Conservation (phyloP, 2,888 invertebrate genomes). For the Hermaeophaga mercurialis region DNA sequence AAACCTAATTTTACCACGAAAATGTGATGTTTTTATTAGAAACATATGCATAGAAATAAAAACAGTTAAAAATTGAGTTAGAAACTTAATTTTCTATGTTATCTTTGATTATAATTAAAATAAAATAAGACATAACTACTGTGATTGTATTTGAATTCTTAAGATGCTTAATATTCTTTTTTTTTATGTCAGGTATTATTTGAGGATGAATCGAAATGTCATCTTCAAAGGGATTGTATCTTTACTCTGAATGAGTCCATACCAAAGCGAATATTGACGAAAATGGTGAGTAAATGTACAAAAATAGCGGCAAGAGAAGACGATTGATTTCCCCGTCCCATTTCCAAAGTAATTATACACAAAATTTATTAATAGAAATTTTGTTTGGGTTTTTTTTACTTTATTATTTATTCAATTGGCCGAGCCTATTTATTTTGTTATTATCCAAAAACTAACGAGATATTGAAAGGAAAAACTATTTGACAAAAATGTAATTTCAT, state of each 20-base stretch:
- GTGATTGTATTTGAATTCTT: too few relatives aligned
- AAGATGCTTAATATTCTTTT: too few relatives aligned
- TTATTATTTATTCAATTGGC: slow-evolving; percentile 2
- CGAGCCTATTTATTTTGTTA: too few relatives aligned
- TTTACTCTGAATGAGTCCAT: slow-evolving; percentile 62
- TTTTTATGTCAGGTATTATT: slow-evolving; percentile 56
- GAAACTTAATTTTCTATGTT: neutral
- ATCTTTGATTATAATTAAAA: neutral
- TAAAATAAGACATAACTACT: slow-evolving; percentile 1
- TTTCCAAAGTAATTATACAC: slow-evolving; percentile 21
- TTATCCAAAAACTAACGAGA: too few relatives aligned
- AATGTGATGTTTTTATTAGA: too few relatives aligned
- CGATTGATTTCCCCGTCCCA: slow-evolving; percentile 9
- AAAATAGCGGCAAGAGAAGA: slow-evolving; percentile 22
- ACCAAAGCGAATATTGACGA: slow-evolving; percentile 62
- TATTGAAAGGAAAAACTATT: too few relatives aligned
- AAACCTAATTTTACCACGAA: too few relatives aligned
- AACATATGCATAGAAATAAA: too few relatives aligned
- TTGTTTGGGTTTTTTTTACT: too few relatives aligned
- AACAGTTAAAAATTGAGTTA: too few relatives aligned
- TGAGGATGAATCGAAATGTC: slow-evolving; percentile 59
- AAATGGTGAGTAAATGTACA: slow-evolving; percentile 57
- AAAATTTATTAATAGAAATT: slow-evolving; percentile 14
- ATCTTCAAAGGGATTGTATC: slow-evolving; percentile 60
- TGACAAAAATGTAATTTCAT: too few relatives aligned